Conservation (phyloP, 2,113 vertebrate species). For the Oncorhynchus clarkii region DNA sequence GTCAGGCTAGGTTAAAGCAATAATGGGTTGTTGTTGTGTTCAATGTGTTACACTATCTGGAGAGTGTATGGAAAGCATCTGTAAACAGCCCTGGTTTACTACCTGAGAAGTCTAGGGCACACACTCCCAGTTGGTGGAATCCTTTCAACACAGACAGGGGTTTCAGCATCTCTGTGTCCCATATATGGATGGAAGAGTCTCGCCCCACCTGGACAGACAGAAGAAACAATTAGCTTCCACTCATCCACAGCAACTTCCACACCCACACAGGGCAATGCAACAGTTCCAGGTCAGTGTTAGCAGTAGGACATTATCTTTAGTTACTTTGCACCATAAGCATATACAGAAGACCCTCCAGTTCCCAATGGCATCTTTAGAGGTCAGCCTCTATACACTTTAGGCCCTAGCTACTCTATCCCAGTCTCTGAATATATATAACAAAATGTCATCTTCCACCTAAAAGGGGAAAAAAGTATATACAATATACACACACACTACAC, state of each 20-base stretch:
- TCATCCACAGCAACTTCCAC: neutral
- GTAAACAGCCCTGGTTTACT: conserved; percentile 31
- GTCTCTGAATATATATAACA: neutral
- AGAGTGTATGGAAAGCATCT: neutral
- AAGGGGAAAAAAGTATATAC: no score
- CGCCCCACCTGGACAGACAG: conserved; percentile 84
- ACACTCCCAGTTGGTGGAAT: conserved; percentile 92
- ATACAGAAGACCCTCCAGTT: neutral
- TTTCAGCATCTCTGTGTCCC: conserved; percentile 94
- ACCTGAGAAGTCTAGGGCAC: conserved; percentile 97
- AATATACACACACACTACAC: no score
- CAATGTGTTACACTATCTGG: neutral
- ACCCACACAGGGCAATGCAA: neutral
- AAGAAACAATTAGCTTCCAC: conserved; percentile 6
- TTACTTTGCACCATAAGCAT: neutral
- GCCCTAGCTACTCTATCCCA: neutral
- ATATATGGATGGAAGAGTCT: conserved; percentile 92
- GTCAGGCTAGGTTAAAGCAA: no score
- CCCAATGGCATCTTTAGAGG: neutral
- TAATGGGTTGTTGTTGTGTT: no score
- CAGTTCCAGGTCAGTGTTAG: neutral
- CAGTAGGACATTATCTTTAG: neutral
- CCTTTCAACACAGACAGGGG: conserved; percentile 93
- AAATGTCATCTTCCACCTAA: no score
- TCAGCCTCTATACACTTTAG: neutral